These are phyloP conservation scores for Himalopsyche tibetana DNA, from an alignment of 2,888 invertebrate species.

Conservation along the genomic window DNA sequence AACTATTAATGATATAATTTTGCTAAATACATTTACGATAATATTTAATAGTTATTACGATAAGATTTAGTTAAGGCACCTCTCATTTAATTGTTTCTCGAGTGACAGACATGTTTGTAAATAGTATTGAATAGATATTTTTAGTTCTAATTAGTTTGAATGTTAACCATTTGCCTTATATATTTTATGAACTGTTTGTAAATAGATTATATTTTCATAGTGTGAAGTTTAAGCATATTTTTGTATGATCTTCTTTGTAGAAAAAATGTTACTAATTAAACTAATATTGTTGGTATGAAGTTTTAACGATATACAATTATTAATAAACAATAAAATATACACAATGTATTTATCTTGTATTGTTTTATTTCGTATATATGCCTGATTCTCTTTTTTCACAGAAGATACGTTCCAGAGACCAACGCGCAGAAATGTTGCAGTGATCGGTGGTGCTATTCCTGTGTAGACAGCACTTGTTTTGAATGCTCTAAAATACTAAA, in stretches of 20 bases:
- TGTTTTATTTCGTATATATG: neutral
- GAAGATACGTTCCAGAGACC: too few species aligned
- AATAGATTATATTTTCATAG: conserved; percentile 25
- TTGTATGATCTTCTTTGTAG: conserved; percentile 24
- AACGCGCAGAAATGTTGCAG: too few species aligned
- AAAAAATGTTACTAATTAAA: conserved; percentile 6
- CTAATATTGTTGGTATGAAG: conserved; percentile 21
- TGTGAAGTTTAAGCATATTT: conserved; percentile 27
- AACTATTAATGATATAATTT: neutral
- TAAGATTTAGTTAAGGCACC: neutral
- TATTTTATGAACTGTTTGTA: conserved; percentile 16
- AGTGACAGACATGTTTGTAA: conserved; percentile 9
- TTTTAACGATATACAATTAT: conserved; percentile 25
- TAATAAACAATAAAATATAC: conserved; percentile 32
- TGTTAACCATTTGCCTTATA: conserved; percentile 18
- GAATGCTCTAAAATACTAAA: too few species aligned
- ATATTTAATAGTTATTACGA: neutral
- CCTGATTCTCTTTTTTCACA: too few species aligned
- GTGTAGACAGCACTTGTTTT: too few species aligned
- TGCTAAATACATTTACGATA: neutral
- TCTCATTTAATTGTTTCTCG: neutral
- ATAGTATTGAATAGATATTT: neutral
- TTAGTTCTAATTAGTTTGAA: neutral
- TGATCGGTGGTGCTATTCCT: too few species aligned
- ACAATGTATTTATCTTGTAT: conserved; percentile 27